phyloP scores from a whole-genome alignment of 2,888 invertebrate genomes.

The Euzophera pinguis region DNA sequence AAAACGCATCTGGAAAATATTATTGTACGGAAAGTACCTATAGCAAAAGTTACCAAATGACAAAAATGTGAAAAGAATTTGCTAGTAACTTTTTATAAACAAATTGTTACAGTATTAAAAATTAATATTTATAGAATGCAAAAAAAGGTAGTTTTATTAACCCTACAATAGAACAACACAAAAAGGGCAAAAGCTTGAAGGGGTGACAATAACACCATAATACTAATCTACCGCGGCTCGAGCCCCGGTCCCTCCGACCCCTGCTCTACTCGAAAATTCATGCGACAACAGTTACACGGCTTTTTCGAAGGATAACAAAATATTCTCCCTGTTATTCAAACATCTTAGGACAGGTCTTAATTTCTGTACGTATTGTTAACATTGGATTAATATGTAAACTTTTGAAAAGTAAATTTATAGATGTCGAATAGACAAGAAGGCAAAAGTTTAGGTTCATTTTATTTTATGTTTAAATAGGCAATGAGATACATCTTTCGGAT shows the following conservation, averaged over 20 bases:
- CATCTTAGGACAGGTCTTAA: neutral
- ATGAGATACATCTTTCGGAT: too few species aligned
- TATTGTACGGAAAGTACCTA: too few species aligned
- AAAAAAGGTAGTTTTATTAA: constrained; percentile 35
- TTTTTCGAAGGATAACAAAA: constrained; percentile 1
- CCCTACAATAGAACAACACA: constrained; percentile 28
- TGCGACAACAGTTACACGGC: constrained; percentile 14
- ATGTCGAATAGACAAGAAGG: too few species aligned
- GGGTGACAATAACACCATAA: constrained; percentile 46
- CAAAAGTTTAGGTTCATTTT: too few species aligned
- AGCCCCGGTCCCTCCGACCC: constrained; percentile 29
- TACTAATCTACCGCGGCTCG: constrained; percentile 42
- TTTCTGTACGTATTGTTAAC: too few species aligned
- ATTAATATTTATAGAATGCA: neutral
- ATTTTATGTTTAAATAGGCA: too few species aligned
- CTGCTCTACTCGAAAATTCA: constrained; percentile 29
- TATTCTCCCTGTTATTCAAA: neutral
- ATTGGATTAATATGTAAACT: too few species aligned
- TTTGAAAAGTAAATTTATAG: too few species aligned
- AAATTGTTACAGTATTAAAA: neutral
- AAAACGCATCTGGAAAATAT: too few species aligned
- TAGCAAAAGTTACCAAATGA: too few species aligned
- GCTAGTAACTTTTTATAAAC: too few species aligned
- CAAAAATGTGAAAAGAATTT: too few species aligned
- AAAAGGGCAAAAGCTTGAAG: constrained; percentile 35